Evolutionary conservation across 2,888 invertebrate genomes (phyloP), one percentile per base, ranked within the genome.

Genomic region (Pollenia griseotomentosa): DNA sequence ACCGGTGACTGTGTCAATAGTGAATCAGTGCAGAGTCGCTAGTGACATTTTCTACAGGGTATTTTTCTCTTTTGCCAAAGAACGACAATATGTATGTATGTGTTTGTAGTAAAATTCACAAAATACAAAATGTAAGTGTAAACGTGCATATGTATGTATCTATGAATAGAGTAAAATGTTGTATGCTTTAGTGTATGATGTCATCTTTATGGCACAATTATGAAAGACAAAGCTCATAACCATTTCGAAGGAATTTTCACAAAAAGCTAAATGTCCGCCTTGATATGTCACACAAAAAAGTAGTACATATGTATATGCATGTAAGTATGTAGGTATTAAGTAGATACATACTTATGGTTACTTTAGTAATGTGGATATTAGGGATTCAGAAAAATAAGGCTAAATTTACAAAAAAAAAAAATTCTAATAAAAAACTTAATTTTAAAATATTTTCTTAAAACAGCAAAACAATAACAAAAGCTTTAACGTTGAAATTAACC

Each of bases 211-310:
- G 86, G 65, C 77, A 82, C 84, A 82, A 82, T 83, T 88, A 90
- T 89, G 89, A 90, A 89, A 70, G 87, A 84, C 88, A 82, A 81
- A 77, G 77, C 85, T 68, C 59, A 68, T 81, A 90, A 68, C 61
- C 57, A 71, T 65, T 79, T 63, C 42, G 48, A 33, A 55, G 33
- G 16, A 65, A 53, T 65, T 42, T 77, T 57, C 42, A 77, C 55
- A 61, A 73, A 46, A 48, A 78, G 19, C 71, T 42, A 65, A 77
- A 77, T 75, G 82, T 75, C 59, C 75, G 68, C 68, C 46, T 40
- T 48, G 70, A 53, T 61, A 19, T 42, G 19, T 59, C 33, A 8
- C 9, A 61, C 40, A 75, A 44, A 23, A 57, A 71, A 71, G 16
- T 53, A 51, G 9, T 51, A 51, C 16, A 51, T 23, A 55, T 53